phyloP scores from a whole-genome alignment of 2,888 invertebrate genomes.

The Apodemia mormo region DNA sequence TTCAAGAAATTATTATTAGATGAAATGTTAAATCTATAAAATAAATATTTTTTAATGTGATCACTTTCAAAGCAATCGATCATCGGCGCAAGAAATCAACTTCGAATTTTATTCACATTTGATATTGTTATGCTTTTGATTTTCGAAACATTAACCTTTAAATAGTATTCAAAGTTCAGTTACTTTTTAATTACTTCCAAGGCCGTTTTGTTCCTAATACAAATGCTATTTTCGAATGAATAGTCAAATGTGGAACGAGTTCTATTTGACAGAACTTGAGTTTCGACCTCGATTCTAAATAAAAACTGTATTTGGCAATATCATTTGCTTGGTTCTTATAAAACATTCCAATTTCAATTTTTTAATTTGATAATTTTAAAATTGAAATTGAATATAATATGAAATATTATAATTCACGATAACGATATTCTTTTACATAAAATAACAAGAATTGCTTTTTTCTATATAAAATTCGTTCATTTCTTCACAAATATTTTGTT shows the following conservation, averaged over 20 bases:
- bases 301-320: slow-evolving; percentile 34
- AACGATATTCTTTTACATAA: no score
- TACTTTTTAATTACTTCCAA: slow-evolving; percentile 35
- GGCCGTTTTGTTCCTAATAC: slow-evolving; percentile 30
- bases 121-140: slow-evolving; percentile 22
- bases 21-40: neutral
- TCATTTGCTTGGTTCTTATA: slow-evolving; percentile 17
- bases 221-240: slow-evolving; percentile 41
- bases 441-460: neutral
- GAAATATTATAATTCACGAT: no score
- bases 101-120: slow-evolving; percentile 14
- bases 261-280: slow-evolving; percentile 37
- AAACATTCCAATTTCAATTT: slow-evolving; percentile 16
- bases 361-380: slow-evolving; percentile 19
- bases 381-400: neutral
- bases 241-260: slow-evolving; percentile 40
- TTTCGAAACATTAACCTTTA: slow-evolving; percentile 34
- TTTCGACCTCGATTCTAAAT: slow-evolving; percentile 35
- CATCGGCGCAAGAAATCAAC: neutral
- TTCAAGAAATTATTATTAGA: neutral
- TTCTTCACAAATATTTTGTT: neutral
- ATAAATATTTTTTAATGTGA: neutral
- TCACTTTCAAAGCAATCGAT: slow-evolving; percentile 2
- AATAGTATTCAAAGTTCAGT: slow-evolving; percentile 35
- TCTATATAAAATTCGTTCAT: neutral